phyloP scores from a whole-genome alignment of 2,113 vertebrate genomes.

The Polyodon spathula region DNA sequence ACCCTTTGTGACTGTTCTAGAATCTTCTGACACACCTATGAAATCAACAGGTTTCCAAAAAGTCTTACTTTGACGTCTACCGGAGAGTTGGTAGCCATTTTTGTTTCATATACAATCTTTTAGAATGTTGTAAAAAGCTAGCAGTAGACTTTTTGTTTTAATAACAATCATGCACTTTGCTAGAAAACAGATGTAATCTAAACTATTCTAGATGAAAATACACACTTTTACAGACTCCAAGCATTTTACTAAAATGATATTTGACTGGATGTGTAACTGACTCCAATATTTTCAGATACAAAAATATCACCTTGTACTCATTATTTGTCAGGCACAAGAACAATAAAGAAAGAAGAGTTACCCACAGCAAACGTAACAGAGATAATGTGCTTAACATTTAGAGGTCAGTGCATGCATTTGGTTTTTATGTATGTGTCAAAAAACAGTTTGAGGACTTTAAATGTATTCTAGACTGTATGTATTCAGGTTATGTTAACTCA shows the following conservation, averaged over 20 bases:
- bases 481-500: slow-evolving; percentile 6
- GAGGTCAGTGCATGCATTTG: slow-evolving; percentile 24
- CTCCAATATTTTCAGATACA: no score
- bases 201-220: not conserved
- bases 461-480: slow-evolving; percentile 1
- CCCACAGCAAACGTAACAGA: slow-evolving; percentile 19
- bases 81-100: not conserved
- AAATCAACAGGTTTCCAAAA: no score
- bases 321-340: slow-evolving; percentile 21
- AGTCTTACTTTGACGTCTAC: no score
- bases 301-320: not conserved
- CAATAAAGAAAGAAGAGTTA: slow-evolving; percentile 18
- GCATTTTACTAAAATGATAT: slow-evolving; percentile 11
- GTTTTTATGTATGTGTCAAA: slow-evolving; percentile 11
- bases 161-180: slow-evolving; percentile 21
- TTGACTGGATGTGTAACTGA: not conserved
- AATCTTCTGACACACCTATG: no score
- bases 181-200: not conserved
- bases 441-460: slow-evolving; percentile 3
- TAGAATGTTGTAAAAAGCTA: no score
- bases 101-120: no score
- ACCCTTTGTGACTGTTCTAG: no score
- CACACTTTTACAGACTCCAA: slow-evolving; percentile 11
- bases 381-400: slow-evolving; percentile 4
- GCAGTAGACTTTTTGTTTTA: not conserved